phyloP scores from a whole-genome alignment of 2,888 invertebrate species.

The Drosophila borealis region DNA sequence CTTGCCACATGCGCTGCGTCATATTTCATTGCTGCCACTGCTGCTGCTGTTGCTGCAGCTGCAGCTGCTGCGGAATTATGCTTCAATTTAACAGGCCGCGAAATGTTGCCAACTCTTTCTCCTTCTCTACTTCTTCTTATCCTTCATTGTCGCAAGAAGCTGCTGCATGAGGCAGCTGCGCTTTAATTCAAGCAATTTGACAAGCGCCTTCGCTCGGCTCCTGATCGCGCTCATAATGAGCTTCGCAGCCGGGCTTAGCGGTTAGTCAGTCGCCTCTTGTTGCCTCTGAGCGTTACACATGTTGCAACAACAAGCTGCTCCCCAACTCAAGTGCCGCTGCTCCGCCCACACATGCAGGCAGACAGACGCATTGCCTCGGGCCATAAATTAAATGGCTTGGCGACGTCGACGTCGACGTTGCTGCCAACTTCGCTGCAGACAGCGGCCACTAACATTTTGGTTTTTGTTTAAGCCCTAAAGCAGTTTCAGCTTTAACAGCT shows the following conservation, averaged over 20 bases:
- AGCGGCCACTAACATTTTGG: constrained; percentile 35
- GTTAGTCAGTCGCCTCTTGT: constrained; percentile 7
- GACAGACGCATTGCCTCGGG: constrained; percentile 58
- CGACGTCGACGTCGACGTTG: constrained; percentile 4
- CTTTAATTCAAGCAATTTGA: constrained; percentile 71
- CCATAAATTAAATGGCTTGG: constrained; percentile 67
- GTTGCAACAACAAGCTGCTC: constrained; percentile 36
- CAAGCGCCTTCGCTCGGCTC: constrained; percentile 50
- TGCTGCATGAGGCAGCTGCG: constrained; percentile 33
- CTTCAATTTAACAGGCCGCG: constrained; percentile 76
- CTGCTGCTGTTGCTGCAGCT: constrained; percentile 24
- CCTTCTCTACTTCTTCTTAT: neutral
- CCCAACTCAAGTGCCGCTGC: constrained; percentile 10
- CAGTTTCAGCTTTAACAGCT: neutral
- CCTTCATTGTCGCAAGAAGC: neutral
- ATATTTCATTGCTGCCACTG: constrained; percentile 64
- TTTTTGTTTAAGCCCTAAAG: constrained; percentile 21
- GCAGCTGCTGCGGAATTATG: constrained; percentile 62
- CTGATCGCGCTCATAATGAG: constrained; percentile 63
- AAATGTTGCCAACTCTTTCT: constrained; percentile 54
- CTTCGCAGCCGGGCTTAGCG: constrained; percentile 34
- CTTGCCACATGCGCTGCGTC: constrained; percentile 69
- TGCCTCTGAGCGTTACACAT: constrained; percentile 52
- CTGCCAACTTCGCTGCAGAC: neutral
- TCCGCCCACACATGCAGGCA: constrained; percentile 16